These are phyloP conservation scores for Scaptomyza graminum DNA, from an alignment of 1,140 invertebrate species.

Conservation along the genomic window DNA sequence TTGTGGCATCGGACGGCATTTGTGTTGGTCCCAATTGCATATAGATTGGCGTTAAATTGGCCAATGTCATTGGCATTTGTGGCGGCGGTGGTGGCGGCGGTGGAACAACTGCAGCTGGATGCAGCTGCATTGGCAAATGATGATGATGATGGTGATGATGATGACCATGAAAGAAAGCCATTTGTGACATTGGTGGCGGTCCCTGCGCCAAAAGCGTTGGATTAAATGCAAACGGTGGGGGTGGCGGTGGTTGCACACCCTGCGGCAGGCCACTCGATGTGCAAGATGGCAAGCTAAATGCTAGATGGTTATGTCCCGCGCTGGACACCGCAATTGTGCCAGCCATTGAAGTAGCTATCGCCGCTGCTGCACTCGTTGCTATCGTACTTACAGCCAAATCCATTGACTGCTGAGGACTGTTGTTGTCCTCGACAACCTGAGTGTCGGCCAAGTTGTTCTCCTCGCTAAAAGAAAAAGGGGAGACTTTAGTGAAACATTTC, in stretches of 20 bases:
- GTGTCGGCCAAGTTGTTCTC: constrained; percentile 44
- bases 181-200: constrained; percentile 62
- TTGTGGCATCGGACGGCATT: constrained; percentile 44
- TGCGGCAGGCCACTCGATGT: constrained; percentile 69
- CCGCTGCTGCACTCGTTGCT: constrained; percentile 44
- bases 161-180: constrained; percentile 65
- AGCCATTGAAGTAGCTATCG: constrained; percentile 48
- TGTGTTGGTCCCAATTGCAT: constrained; percentile 73
- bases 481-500: background rate
- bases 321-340: constrained; percentile 48
- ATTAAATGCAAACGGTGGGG: constrained; percentile 81
- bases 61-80: constrained; percentile 68
- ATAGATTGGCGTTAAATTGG: constrained; percentile 71
- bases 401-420: constrained; percentile 36
- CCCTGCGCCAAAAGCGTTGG: constrained; percentile 76
- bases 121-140: constrained; percentile 62
- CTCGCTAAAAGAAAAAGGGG: constrained; percentile 32
- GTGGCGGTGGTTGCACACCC: constrained; percentile 74
- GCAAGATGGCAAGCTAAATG: constrained; percentile 70
- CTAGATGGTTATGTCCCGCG: constrained; percentile 69
- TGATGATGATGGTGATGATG: constrained; percentile 50
- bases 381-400: constrained; percentile 37
- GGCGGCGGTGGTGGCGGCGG: constrained; percentile 76
- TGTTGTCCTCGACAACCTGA: constrained; percentile 41
- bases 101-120: constrained; percentile 72